Evolutionary conservation across 2,797 vertebrate species (phyloP), one percentile per base, ranked within the genome.

Genomic region (Peromyscus eremicus): DNA sequence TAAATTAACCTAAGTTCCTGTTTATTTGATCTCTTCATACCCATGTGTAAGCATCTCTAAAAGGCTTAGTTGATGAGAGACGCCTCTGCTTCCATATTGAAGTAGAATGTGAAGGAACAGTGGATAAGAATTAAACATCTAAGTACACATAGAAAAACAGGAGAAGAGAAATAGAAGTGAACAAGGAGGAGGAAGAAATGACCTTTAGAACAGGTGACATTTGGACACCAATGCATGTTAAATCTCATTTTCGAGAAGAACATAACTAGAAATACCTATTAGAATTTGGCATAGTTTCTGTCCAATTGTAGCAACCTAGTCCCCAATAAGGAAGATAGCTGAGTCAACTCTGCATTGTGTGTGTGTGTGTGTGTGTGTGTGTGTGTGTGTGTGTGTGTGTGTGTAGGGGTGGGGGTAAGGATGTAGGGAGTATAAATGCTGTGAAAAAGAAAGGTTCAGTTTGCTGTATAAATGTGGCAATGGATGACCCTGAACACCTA

Each of bases 1-100:
- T 99, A 99, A 99, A 99, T 99, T 98, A 99, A 99, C 98, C 98
- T 98, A 98, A 98, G 98, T 98, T 99, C 97, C 98, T 98, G 92
- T 98, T 98, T 98, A 98, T 98, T 98, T 98, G 98, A 98, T 98
- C 98, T 99, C 95, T 98, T 98, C 96, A 97, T 98, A 97, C 89
- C 93, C 95, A 8, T 94, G 90, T 96, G 92, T 97, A 97, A 96
- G 93, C 32, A 64, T 95, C 92, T 94, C 37, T 95, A 79, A 96
- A 96, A 93, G 77, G 68, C 32, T 13, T 70, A 96, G 70, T 29
- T 96, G 86, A 75, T 91, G 89, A 88, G 96, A 88, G 95, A 90
- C 64, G 85, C 93, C 89, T 93, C 73, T 93, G 46, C 95, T 96
- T 91, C 80, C 82, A 68, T 70, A 32, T 11, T 62, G 76, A 92